Evolutionary conservation across 2,797 vertebrate genomes (phyloP), one percentile per base, ranked within the genome.

Genomic region (Hoplostethus atlanticus): DNA sequence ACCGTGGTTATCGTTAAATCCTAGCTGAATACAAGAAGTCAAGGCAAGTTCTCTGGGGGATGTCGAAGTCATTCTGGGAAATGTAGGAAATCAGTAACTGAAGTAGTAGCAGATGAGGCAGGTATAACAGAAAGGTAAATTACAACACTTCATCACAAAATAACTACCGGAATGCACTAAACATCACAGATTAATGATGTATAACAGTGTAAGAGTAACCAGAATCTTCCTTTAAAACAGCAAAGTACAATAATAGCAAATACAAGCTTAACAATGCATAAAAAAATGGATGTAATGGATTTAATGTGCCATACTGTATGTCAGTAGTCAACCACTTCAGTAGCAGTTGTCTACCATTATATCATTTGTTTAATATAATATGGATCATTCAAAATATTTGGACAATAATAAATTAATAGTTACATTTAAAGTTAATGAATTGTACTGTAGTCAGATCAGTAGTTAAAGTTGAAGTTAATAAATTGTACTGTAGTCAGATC

Each of bases 161-260:
- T 28, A 28, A 28, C 28, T 28, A 2, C 28, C 3, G 28, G 28
- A 28, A 28, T 28, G 2, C 28, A 28, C 28, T 28, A 28, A 28
- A 28, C 28, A 28, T 28, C 28, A 2, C 28, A 28, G 28, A 28
- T 28, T 28, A 28, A 28, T 28, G 28, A 28, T 28, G 2, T 28
- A 3, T 28, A 28, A 28, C 28, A 28, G 28, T 28, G 3, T 28
- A 28, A 28, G 28, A 28, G 28, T 28, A 28, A 28, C 28, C 28
- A 28, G 28, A 28, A 28, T 28, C 28, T 28, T 3, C 28, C 28
- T 28, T 28, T 28, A 28, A 28, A 28, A 28, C 28, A 28, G 28
- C 28, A 28, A 28, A 28, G 28, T 28, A 28, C 28, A 48, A 70
- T 21, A 38, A 42, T 42, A 64, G 55, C 67, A 73, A 63, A 36